A percentile compares a stretch with the other conserved stretches of the same genome.
Evolutionary conservation across 2,888 invertebrate species (phyloP).

Genomic region (Plagodis pulveraria): DNA sequence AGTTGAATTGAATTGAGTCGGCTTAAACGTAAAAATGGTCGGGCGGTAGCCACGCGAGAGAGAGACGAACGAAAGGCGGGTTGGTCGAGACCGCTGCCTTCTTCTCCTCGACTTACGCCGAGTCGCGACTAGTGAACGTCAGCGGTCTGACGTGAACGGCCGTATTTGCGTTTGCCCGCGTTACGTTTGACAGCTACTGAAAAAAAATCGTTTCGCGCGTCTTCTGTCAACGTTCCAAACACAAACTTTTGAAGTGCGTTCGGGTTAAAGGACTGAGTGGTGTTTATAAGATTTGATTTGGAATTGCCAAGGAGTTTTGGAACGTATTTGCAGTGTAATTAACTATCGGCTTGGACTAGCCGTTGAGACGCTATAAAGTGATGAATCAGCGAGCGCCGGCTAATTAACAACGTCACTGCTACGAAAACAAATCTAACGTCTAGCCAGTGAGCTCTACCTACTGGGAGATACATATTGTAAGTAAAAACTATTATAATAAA

Average conservation of each 20-base stretch:
- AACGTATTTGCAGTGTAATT: conserved; percentile 67
- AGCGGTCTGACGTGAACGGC: conserved; percentile 79
- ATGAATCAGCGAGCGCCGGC: conserved; percentile 83
- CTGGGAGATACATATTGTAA: conserved; percentile 67
- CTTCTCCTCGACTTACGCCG: conserved; percentile 82
- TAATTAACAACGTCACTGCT: conserved; percentile 78
- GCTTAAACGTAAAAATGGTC: conserved; percentile 83
- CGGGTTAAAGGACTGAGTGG: conserved; percentile 55
- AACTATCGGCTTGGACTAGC: conserved; percentile 70
- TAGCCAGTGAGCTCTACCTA: conserved; percentile 52
- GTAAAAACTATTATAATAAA: conserved; percentile 41
- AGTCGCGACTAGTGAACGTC: conserved; percentile 82
- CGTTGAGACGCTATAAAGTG: conserved; percentile 81
- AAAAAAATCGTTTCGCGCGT: conserved; percentile 79
- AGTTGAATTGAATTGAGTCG: conserved; percentile 85
- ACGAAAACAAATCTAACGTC: conserved; percentile 78
- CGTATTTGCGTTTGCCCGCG: conserved; percentile 63
- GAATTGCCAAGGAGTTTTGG: conserved; percentile 52
- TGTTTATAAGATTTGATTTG: conserved; percentile 46
- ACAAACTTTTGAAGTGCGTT: conserved; percentile 72
- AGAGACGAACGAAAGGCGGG: conserved; percentile 84
- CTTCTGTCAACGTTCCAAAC: conserved; percentile 58
- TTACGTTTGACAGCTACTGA: conserved; percentile 64
- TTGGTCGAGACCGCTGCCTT: conserved; percentile 83
- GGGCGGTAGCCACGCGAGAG: conserved; percentile 78